Percentiles rank a stretch among this genome's conserved stretches.
Conservation (phyloP, 2,797 vertebrate species). For the Microctenopoma stevenorrisi region DNA sequence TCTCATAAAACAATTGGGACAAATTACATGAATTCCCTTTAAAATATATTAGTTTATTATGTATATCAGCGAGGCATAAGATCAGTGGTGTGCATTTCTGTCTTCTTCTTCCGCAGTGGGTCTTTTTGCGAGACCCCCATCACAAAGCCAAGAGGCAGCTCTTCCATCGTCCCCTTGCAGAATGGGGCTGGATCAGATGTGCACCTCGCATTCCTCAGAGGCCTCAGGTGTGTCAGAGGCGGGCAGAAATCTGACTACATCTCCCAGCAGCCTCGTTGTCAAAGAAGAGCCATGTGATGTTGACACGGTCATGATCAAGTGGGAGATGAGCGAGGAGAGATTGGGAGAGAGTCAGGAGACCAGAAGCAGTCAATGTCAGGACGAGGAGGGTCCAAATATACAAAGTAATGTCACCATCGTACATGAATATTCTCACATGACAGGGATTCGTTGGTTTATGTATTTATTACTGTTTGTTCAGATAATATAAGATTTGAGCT, state of each 20-base stretch:
- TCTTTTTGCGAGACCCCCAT: conserved; percentile 54
- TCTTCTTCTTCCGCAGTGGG: conserved; percentile 49
- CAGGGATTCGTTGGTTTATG: not conserved
- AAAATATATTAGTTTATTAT: too few species aligned
- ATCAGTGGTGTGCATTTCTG: not conserved
- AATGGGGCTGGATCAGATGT: conserved; percentile 39
- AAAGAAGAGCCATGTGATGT: conserved; percentile 77
- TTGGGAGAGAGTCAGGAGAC: conserved; percentile 31
- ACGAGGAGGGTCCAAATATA: not conserved
- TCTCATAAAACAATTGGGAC: too few species aligned
- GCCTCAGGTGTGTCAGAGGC: conserved; percentile 28
- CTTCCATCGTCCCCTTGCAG: conserved; percentile 47
- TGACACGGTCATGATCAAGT: conserved; percentile 65
- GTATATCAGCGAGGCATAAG: too few species aligned
- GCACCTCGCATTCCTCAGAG: conserved; percentile 44
- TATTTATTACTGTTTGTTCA: not conserved
- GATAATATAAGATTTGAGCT: too few species aligned
- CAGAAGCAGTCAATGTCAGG: not conserved
- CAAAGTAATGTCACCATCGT: conserved; percentile 23
- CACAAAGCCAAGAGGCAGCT: conserved; percentile 53
- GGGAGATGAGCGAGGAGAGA: conserved; percentile 71
- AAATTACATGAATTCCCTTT: too few species aligned
- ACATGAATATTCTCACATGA: not conserved
- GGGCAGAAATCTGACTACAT: conserved; percentile 7
- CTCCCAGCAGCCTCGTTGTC: conserved; percentile 54